Conservation (phyloP, 2,113 vertebrate genomes). For the Anser brachyrhynchus region DNA sequence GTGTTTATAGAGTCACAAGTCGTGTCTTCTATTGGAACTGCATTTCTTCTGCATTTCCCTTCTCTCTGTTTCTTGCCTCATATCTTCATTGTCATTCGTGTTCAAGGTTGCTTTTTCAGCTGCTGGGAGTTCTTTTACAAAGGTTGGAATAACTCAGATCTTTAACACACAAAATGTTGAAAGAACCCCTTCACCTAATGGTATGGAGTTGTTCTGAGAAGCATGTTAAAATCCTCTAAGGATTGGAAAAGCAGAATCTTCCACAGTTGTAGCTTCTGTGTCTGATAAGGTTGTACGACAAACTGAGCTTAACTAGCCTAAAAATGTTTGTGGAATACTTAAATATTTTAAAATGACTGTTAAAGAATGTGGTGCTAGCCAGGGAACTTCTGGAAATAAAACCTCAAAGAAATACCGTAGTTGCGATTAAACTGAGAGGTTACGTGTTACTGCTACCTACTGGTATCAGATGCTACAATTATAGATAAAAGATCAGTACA, state of each 20-base stretch:
- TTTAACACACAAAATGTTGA: background rate
- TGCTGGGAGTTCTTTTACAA: constrained; percentile 35
- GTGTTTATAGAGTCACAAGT: background rate
- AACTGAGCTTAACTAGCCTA: background rate
- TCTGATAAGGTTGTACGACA: background rate
- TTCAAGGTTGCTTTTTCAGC: constrained; percentile 16
- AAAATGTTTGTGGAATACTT: background rate
- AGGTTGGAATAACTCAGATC: background rate
- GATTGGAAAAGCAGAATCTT: background rate
- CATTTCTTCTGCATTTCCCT: constrained; percentile 1
- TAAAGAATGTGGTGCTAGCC: background rate
- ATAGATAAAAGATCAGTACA: background rate
- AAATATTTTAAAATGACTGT: background rate
- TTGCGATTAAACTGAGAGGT: background rate
- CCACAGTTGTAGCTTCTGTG: background rate
- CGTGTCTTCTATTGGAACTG: background rate
- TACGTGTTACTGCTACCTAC: background rate
- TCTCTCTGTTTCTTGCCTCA: constrained; percentile 1
- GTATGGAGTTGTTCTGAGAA: background rate
- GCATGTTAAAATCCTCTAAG: background rate
- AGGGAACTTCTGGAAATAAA: background rate
- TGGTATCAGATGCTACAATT: background rate
- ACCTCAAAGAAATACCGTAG: background rate
- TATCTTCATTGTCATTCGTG: background rate
- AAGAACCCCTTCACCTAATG: background rate